Evolutionary conservation across 2,113 vertebrate genomes (phyloP), one percentile per base, ranked within the genome.

Genomic region (Plecturocebus donacophilus): DNA sequence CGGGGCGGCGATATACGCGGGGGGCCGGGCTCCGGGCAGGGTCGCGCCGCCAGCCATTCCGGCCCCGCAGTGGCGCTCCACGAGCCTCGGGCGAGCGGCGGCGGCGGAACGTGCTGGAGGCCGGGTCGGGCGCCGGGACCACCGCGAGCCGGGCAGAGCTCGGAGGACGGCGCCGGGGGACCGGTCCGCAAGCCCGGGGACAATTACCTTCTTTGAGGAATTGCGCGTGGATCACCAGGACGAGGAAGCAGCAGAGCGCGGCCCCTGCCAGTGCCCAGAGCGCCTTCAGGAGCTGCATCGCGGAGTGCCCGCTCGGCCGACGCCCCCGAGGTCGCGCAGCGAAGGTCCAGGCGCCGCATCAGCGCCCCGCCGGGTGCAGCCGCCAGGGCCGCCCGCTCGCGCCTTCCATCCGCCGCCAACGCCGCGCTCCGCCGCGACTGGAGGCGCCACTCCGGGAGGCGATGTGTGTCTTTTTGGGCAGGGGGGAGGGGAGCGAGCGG

Each of bases 271-370:
- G 98, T 98, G 99, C 99, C 99, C 99, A 99, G 99, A 99, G 99
- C 98, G 99, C 99, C 99, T 99, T 99, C 98, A 99, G 99, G 98
- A 99, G 99, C 99, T 99, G 99, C 99, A 99, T 99, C 99, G 99
- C 99, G 99, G 98, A 99, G 98, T n/a, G 97, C 98, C 98, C 98
- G 98, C 98, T 97, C 99, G 99, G 99, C 98, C 98, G 98, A 98
- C 98, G 98, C 98, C 99, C 99, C 98, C 98, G 99, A 98, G 99
- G 98, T 98, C 98, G 98, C 98, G 98, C 98, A 98, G 98, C 98
- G 88, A 94, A 98, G 98, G 98, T 98, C 98, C 98, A 97, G 98
- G 98, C 98, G 98, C 98, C 98, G 98, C 99, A 98, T 99, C 98
- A 98, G 98, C 98, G 98, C 98, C 98, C 91, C 98, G 98, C 98